Conservation (phyloP, 1,140 invertebrate genomes). For the Mactra quadrangularis region DNA sequence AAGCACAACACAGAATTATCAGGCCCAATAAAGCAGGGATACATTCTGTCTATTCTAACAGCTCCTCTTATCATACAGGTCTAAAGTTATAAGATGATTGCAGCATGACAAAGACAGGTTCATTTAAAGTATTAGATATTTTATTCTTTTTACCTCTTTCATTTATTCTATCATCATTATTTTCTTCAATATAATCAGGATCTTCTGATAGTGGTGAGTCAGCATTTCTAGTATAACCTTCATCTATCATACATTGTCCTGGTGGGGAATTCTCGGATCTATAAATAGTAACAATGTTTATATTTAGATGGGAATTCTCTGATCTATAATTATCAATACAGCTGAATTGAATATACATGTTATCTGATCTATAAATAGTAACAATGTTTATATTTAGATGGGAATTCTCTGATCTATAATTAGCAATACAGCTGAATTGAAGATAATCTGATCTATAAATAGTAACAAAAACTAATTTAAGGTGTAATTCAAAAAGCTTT, state of each 20-base stretch:
- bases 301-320: conserved; percentile 21
- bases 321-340: too few relatives aligned
- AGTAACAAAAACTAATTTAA: not conserved
- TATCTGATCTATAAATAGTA: conserved; percentile 14
- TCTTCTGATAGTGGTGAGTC: conserved; percentile 77
- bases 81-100: too few relatives aligned
- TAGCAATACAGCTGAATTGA: too few relatives aligned
- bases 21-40: too few relatives aligned
- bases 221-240: conserved; percentile 56
- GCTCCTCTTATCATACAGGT: too few relatives aligned
- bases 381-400: not conserved
- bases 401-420: conserved; percentile 32
- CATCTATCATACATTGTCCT: conserved; percentile 53
- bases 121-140: too few relatives aligned
- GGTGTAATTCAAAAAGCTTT: too few relatives aligned
- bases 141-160: conserved; percentile 29
- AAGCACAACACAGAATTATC: too few relatives aligned
- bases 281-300: not conserved
- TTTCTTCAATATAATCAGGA: conserved; percentile 74
- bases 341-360: too few relatives aligned
- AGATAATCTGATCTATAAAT: too few relatives aligned
- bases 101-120: too few relatives aligned
- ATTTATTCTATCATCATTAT: conserved; percentile 44
- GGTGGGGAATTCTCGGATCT: conserved; percentile 32
- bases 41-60: too few relatives aligned